A percentile compares a stretch with the other conserved stretches of the same genome.
Conservation (phyloP, 2,113 vertebrate genomes). For the Todiramphus saurophagus region DNA sequence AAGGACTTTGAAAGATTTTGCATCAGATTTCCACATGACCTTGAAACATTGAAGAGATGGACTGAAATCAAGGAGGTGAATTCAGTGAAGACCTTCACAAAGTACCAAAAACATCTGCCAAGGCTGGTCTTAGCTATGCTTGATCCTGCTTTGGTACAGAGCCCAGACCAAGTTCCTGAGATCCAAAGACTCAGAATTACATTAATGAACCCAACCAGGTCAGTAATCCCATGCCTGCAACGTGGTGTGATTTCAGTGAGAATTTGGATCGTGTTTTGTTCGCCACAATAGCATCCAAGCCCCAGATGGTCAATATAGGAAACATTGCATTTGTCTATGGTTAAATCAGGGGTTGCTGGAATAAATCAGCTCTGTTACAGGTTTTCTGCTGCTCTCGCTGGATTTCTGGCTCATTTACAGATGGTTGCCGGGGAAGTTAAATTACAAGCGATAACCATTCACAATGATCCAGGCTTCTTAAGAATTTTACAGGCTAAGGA, state of each 20-base stretch:
- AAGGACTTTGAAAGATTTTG: neutral
- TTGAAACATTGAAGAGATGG: neutral
- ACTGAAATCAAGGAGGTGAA: neutral
- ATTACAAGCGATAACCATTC: neutral
- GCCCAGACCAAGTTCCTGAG: neutral
- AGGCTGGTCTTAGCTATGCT: neutral
- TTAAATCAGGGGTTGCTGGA: neutral
- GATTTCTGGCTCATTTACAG: slow-evolving; percentile 5
- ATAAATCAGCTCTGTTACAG: slow-evolving; percentile 6
- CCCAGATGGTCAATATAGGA: neutral
- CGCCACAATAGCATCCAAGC: neutral
- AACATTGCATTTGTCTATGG: neutral
- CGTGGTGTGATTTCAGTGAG: neutral
- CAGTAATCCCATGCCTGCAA: neutral
- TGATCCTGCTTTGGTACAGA: neutral
- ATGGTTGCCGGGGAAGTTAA: neutral
- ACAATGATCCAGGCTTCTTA: neutral
- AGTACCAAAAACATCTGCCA: neutral
- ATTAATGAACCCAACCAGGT: neutral
- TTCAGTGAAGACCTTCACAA: neutral
- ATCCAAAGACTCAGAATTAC: neutral
- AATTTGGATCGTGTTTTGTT: neutral
- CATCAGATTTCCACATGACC: neutral
- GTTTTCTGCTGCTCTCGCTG: neutral
- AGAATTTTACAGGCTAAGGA: neutral